A percentile compares a stretch with the other conserved stretches of the same genome.
Conservation (phyloP, 2,888 invertebrate genomes). For the Minunthozetes semirufus region DNA sequence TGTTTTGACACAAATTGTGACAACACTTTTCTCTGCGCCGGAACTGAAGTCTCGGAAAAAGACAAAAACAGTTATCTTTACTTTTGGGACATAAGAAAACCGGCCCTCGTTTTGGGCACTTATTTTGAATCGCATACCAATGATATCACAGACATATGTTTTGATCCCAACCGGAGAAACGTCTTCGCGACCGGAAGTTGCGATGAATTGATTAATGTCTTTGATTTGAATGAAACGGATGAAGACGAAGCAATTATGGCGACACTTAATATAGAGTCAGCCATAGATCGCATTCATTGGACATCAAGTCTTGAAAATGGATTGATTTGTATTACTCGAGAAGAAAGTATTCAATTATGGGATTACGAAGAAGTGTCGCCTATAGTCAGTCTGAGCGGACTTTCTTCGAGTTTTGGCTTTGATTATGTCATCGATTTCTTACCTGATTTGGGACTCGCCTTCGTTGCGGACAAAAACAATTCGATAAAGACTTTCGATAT, state of each 20-base stretch:
- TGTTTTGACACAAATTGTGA: slow-evolving; percentile 68
- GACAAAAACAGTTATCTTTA: slow-evolving; percentile 63
- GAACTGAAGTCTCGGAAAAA: slow-evolving; percentile 60
- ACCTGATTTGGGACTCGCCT: not conserved
- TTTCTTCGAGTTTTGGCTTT: not conserved
- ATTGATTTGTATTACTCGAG: slow-evolving; percentile 9
- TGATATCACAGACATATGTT: slow-evolving; percentile 60
- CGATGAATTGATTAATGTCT: slow-evolving; percentile 78
- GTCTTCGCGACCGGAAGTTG: slow-evolving; percentile 66
- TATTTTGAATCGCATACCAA: slow-evolving; percentile 78
- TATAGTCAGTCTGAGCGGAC: not conserved
- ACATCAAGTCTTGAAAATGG: not conserved
- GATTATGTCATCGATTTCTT: not conserved
- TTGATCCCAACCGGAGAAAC: slow-evolving; percentile 60
- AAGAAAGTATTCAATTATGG: slow-evolving; percentile 10
- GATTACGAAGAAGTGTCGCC: not conserved
- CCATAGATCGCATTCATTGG: slow-evolving; percentile 53
- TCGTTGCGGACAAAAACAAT: not conserved
- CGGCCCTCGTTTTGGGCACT: slow-evolving; percentile 57
- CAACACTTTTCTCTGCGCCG: slow-evolving; percentile 64
- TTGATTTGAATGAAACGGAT: slow-evolving; percentile 61
- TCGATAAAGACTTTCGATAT: not conserved
- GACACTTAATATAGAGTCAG: slow-evolving; percentile 70
- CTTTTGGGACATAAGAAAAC: slow-evolving; percentile 71
- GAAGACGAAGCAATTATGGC: slow-evolving; percentile 74